phyloP scores from a whole-genome alignment of 2,113 vertebrate species.

The Halcyon malimbica region DNA sequence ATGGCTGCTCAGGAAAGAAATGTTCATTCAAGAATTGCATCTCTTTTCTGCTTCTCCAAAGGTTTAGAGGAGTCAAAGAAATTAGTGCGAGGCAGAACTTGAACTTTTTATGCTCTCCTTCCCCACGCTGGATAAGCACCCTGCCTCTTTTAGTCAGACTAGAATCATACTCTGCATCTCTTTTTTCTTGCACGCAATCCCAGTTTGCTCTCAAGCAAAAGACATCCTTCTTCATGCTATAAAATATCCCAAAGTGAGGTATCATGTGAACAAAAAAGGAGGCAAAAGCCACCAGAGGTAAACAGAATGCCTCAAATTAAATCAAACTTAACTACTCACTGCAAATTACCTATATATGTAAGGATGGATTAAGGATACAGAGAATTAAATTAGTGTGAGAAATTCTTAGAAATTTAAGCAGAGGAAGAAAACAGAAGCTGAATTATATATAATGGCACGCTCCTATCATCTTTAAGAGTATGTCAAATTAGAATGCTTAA shows the following conservation, averaged over 20 bases:
- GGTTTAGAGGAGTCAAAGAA: neutral
- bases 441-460: conserved; percentile 52
- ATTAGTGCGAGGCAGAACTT: neutral
- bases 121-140: neutral
- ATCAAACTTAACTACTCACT: conserved; percentile 26
- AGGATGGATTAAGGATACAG: neutral
- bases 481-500: neutral
- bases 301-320: conserved; percentile 17
- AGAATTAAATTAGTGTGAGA: conserved; percentile 48
- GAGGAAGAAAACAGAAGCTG: conserved; percentile 49
- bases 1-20: neutral
- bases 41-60: neutral
- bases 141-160: neutral
- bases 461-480: conserved; percentile 27
- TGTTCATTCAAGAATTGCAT: neutral
- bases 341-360: conserved; percentile 2
- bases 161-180: neutral
- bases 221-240: neutral
- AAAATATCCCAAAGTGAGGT: neutral
- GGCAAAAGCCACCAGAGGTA: neutral
- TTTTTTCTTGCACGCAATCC: neutral
- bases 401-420: conserved; percentile 54
- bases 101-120: neutral
- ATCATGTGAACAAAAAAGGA: neutral
- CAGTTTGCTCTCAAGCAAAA: neutral